Base-by-base conservation (phyloP, 64 coral and sea anemone species). In the Dendronephthya gigantea region DNA sequence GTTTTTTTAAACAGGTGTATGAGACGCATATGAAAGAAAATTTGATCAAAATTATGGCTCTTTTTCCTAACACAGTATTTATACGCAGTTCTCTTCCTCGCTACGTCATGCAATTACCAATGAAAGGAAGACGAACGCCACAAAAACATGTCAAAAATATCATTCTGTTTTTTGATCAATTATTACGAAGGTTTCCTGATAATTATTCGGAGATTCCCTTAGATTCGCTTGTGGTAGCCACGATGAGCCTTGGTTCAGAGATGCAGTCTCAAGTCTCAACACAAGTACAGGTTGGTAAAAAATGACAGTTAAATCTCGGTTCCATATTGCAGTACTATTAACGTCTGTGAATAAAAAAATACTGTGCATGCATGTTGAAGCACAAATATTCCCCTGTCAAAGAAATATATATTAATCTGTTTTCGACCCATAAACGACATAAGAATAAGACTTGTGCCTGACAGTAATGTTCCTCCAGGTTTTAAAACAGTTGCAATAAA, bases 1-100 rank as follows among this genome's bases (percentile, higher is more conserved):
- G 1, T 62, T n/a, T 62, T 62, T 62, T 22, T 2, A 23, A 7
- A 2, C 55, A 62, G 55, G 29, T 79, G 16, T 79, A 79, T 39
- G 72, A 79, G 9, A 79, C 72, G 17, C 72, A 79, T 35, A 79
- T 79, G 72, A 79, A 79, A 79, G 72, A 79, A 34, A 79, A 79
- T 39, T 39, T 79, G 15, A 79, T 79, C 9, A 79, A 79, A 79
- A 79, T 79, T 39, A 29, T 79, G 25, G 72, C 72, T 0, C 72
- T 79, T 13, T 79, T 79, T 79, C 72, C 72, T 2, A 79, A 79
- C 72, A 79, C 72, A 4, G 13, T 39, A 29, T 79, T 79, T 39
- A 12, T 79, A 34, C 72, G 36, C 8, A 34, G 0, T 33, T 19
- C 32, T 79, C 36, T 79, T 14, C 22, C 72, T 34, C 72, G 72